Base-by-base conservation (phyloP, 1,140 invertebrate genomes). In the Alviniconcha marisindica region DNA sequence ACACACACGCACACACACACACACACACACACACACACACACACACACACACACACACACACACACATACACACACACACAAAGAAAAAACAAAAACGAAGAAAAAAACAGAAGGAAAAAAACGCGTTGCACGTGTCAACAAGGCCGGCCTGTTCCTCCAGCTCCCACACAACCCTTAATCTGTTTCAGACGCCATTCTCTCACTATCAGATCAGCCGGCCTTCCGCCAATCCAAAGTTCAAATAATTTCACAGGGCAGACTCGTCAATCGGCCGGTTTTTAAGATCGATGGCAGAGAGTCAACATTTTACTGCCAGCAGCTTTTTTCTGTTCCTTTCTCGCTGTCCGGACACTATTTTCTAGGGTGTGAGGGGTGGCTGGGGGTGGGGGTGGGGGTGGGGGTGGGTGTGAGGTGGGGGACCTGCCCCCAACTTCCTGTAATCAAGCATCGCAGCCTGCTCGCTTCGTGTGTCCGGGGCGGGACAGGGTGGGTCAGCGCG, bases 31-130 rank as follows among this genome's bases (percentile, higher is more conserved):
- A 66, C 60, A 66, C 60, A 66, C 60, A 66, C 74, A 51, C 74
- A 77, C 44, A 51, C 74, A 77, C 42, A 51, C 74, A 77, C 74
- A 51, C 74, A 77, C 42, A 51, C 74, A 77, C 74, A 51, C 74
- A 77, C 42, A 51, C n/a, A 77, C 42, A 51, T 44, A 77, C 40
- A 77, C 74, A 77, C 21, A 51, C 74, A 77, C 74, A 51, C 4
- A 77, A 42, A 51, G 24, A 42, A 10, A 18, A 21, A 77, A n/a
- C n/a, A n/a, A n/a, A n/a, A n/a, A n/a, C n/a, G n/a, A n/a, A n/a
- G n/a, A n/a, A n/a, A n/a, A n/a, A n/a, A n/a, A n/a, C n/a, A n/a
- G n/a, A n/a, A n/a, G n/a, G n/a, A n/a, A n/a, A n/a, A n/a, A n/a
- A n/a, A n/a, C n/a, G n/a, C n/a, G n/a, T n/a, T n/a, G n/a, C n/a